Base-by-base conservation (phyloP, 2,113 vertebrate genomes). In the Takifugu bimaculatus region DNA sequence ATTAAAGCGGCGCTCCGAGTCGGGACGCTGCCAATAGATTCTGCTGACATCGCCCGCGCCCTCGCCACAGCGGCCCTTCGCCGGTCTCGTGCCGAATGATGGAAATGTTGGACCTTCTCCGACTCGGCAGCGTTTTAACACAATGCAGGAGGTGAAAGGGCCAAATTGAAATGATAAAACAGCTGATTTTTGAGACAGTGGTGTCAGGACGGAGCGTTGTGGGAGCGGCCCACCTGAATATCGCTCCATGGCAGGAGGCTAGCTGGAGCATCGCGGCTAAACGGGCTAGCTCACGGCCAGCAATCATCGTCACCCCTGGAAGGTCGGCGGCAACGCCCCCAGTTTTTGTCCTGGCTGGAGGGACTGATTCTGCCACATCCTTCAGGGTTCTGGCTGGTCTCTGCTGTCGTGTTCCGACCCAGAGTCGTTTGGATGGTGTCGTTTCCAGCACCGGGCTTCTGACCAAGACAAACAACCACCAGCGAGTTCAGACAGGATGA, bases 11-110 rank as follows among this genome's bases (percentile, higher is more conserved):
- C 70, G 72, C 70, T 74, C 62, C 78, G 60, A 76, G 70, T 83
- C 85, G 86, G 75, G 72, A 84, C 64, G 78, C 73, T 44, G 69
- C 80, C 79, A 78, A 72, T 74, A 70, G 74, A 76, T 65, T 80
- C 64, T 0, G 45, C 70, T 84, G 84, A 85, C 84, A 85, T 88
- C 84, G 80, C 78, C 84, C 84, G 85, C 78, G 75, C 69, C 84
- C 84, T 86, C 78, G 75, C 69, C 78, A 70, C 78, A 59, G 64
- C 74, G 26, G 67, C 50, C 56, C 1, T 65, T 70, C 42, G 58
- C 59, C 7, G 48, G 52, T 42, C 65, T 79, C 44, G 20, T 53
- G 50, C 58, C 71, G 64, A 68, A 73, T 67, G 64, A 68, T 63
- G 76, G 57, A 70, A 72, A 81, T 78, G 78, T 82, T 81, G 77